Base-by-base conservation (phyloP, 2,888 invertebrate species). In the Brachynemurus nebulosus region DNA sequence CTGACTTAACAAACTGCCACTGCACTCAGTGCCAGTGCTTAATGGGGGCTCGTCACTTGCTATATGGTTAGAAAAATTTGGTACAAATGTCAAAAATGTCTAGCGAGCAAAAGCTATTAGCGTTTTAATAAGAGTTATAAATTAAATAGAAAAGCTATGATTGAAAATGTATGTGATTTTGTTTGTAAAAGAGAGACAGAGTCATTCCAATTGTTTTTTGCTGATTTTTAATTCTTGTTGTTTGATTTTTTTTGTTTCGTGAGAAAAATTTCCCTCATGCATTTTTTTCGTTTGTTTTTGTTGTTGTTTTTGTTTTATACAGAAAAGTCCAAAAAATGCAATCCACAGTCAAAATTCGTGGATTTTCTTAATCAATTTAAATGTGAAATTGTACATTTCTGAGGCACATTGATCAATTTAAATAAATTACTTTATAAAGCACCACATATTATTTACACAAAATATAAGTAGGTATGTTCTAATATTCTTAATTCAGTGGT, bases 21-120 rank as follows among this genome's bases (percentile, higher is more conserved):
- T 61, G 51, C 56, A 60, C 50, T 64, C 65, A 42, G 62, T 64
- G 48, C 58, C 62, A 42, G 61, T 60, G 56, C 56, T 57, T 50
- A 55, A 47, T 37, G 55, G 56, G 17, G 42, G 54, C 46, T 58
- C 57, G 49, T 58, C 57, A 50, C 62, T 63, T 48, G 64, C 65
- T 65, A 60, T 17, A 35, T 20, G 18, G 17, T n/a, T 36, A 18
- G 12, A 12, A 36, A 36, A 36, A 18, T 36, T 5, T 36, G n/a
- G 17, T 19, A 30, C 11, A 30, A 30, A 30, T 30, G 30, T 30
- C 2, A 30, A 30, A 4, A 18, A 18, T 36, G 12, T 36, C 17
- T 36, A 18, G 17, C 36, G 11, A 36, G 19, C 17, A 36, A 36
- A 36, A 17, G n/a, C n/a, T 4, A 12, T 11, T 30, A 11, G 4